Evolutionary conservation across 2,113 vertebrate species (phyloP).

Genomic region (Rhynchopsitta pachyrhyncha): DNA sequence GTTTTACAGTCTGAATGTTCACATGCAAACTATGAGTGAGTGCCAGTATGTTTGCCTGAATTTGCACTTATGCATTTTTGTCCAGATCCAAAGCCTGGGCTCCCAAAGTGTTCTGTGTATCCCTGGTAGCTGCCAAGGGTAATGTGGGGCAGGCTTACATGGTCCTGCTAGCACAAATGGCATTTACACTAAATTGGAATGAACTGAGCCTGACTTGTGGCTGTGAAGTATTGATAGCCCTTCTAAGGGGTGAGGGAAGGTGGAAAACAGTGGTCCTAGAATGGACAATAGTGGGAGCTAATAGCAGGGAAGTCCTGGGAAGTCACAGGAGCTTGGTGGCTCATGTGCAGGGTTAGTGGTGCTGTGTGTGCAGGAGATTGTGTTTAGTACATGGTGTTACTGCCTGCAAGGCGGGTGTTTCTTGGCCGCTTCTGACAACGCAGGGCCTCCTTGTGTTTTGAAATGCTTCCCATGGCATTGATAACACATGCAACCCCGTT

Average conservation of each 20-base stretch:
- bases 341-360: not conserved
- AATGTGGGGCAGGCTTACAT: not conserved
- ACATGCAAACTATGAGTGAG: not conserved
- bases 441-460: not conserved
- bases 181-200: not conserved
- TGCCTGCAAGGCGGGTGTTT: not conserved
- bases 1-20: not conserved
- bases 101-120: not conserved
- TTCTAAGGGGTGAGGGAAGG: not conserved
- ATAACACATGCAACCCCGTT: rapidly evolving
- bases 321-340: rapidly evolving
- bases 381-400: not conserved
- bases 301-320: not conserved
- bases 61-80: not conserved
- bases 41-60: not conserved
- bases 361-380: not conserved
- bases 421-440: not conserved
- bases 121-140: not conserved
- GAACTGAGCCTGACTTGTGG: not conserved
- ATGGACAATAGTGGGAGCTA: not conserved
- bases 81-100: not conserved
- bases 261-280: not conserved
- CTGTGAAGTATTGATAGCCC: not conserved
- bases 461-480: not conserved
- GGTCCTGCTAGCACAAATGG: not conserved